phyloP scores from a whole-genome alignment of 2,113 vertebrate species.

The Lophotis ruficrista region DNA sequence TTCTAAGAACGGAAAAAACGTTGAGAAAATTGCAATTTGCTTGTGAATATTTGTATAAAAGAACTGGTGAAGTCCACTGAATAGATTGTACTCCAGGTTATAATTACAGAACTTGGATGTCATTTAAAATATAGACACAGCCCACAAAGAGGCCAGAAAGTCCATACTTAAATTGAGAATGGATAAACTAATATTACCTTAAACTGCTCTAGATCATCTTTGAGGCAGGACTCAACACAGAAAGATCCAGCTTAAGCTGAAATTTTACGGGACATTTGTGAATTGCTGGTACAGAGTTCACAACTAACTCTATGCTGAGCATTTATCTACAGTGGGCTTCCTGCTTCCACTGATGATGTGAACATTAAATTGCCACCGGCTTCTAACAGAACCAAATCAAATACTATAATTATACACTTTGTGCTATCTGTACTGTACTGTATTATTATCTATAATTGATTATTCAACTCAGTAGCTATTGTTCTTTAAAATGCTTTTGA shows the following conservation, averaged over 20 bases:
- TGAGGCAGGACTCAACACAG: background rate
- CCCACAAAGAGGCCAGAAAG: background rate
- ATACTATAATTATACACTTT: constrained; percentile 65
- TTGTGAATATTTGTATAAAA: background rate
- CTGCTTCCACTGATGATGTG: constrained; percentile 36
- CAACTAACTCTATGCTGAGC: background rate
- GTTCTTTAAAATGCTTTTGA: constrained; percentile 59
- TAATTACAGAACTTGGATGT: background rate
- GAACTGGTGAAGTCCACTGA: background rate
- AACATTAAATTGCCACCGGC: constrained; percentile 59
- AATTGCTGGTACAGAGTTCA: background rate
- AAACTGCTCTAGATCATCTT: background rate
- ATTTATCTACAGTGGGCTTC: background rate
- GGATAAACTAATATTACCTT: background rate
- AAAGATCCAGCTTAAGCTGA: background rate
- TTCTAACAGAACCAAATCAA: constrained; percentile 64
- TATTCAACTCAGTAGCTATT: constrained; percentile 56
- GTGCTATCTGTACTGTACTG: constrained; percentile 52
- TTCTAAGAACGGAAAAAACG: background rate
- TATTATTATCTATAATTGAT: constrained; percentile 66
- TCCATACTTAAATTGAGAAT: background rate
- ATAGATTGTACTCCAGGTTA: background rate
- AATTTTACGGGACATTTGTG: background rate
- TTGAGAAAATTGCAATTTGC: background rate
- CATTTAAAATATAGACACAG: background rate